Conservation (phyloP, 1,140 invertebrate species). For the Trinorchestia longiramus region DNA sequence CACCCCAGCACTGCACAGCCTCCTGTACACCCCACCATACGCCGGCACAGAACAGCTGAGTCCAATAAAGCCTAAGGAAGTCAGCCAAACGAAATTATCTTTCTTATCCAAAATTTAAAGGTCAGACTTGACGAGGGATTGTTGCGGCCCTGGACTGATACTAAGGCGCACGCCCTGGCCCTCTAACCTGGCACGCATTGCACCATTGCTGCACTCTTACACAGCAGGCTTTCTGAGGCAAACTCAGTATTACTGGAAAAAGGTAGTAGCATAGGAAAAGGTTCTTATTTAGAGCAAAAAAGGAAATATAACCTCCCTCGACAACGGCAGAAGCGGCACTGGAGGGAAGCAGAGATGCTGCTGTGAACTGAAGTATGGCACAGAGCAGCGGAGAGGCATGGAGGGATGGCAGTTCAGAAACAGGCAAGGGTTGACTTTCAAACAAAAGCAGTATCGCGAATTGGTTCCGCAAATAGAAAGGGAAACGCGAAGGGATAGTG, state of each 20-base stretch:
- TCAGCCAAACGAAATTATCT: not conserved
- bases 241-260: too few species aligned
- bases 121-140: not conserved
- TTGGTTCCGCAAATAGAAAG: too few species aligned
- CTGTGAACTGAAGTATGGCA: not conserved
- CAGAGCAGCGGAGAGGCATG: not conserved
- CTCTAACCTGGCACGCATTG: not conserved
- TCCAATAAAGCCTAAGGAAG: not conserved
- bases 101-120: slow-evolving; percentile 1
- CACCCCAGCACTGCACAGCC: not conserved
- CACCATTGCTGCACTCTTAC: not conserved
- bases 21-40: not conserved
- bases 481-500: too few species aligned
- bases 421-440: not conserved
- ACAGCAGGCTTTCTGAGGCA: not conserved
- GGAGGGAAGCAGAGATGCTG: not conserved
- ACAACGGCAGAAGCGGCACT: not conserved
- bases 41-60: not conserved
- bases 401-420: not conserved
- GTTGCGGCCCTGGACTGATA: not conserved
- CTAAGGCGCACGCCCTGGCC: not conserved
- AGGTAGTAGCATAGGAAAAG: not conserved
- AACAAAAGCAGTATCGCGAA: not conserved
- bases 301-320: not conserved
- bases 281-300: not conserved